phyloP scores from a whole-genome alignment of 2,888 invertebrate species.

The Acleris emargana region DNA sequence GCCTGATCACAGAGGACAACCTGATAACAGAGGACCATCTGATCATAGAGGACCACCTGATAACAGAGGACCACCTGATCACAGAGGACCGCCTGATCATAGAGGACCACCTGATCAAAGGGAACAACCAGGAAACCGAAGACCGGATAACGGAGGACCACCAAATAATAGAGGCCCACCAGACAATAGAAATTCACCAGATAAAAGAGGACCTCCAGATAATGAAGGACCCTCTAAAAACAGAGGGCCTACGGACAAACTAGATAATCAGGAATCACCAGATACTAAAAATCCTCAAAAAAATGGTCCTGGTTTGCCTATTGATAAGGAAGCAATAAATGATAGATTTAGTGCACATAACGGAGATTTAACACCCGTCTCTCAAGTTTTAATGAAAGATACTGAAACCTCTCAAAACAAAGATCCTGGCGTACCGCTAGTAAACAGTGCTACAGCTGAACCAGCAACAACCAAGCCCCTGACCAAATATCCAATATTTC shows the following conservation, averaged over 20 bases:
- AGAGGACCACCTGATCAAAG: constrained; percentile 36
- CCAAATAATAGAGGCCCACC: constrained; percentile 16
- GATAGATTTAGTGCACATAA: background rate
- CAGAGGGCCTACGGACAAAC: background rate
- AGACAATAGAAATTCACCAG: background rate
- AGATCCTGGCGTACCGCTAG: constrained; percentile 29
- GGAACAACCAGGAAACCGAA: constrained; percentile 22
- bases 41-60: constrained; percentile 35
- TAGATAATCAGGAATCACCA: too few species aligned
- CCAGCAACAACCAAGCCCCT: constrained; percentile 12
- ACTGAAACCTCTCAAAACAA: constrained; percentile 3
- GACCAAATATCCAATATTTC: constrained; percentile 31
- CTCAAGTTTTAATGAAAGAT: constrained; percentile 1
- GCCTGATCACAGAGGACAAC: constrained; percentile 24
- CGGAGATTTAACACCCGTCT: background rate
- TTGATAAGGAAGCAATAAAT: background rate
- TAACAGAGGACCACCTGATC: constrained; percentile 12
- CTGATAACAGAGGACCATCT: constrained; percentile 7
- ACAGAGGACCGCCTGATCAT: constrained; percentile 14
- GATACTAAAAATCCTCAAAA: constrained; percentile 14
- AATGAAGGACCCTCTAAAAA: background rate
- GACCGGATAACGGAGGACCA: background rate
- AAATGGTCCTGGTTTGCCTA: background rate
- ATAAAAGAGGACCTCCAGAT: too few species aligned
- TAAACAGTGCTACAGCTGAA: constrained; percentile 14